Conservation (phyloP, 2,888 invertebrate species). For the Amphipyra tragopoginis region DNA sequence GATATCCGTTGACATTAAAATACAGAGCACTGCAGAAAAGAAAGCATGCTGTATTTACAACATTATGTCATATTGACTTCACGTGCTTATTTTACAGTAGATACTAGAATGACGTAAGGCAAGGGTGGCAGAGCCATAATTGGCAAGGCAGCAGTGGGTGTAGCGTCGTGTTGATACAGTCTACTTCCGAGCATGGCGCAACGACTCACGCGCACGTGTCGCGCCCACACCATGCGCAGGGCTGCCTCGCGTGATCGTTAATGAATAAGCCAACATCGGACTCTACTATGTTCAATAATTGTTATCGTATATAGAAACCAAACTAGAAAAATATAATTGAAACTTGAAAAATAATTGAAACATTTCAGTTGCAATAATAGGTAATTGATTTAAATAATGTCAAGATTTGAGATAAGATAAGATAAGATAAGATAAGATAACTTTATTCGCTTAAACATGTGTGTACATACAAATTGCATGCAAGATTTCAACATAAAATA, state of each 20-base stretch:
- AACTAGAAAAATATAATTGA: conserved; percentile 31
- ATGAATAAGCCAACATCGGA: conserved; percentile 47
- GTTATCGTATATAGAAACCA: conserved; percentile 36
- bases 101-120: conserved; percentile 62
- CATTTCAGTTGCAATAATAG: conserved; percentile 12
- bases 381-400: neutral
- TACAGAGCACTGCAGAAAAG: conserved; percentile 53
- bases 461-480: no score
- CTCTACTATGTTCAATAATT: conserved; percentile 35
- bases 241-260: conserved; percentile 55
- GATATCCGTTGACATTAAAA: conserved; percentile 56
- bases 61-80: conserved; percentile 20
- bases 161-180: conserved; percentile 71
- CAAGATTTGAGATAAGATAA: no score
- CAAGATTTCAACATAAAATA: no score
- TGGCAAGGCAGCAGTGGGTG: conserved; percentile 63
- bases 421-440: no score
- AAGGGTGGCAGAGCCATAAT: conserved; percentile 59
- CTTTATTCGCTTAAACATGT: no score
- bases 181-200: conserved; percentile 76
- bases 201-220: conserved; percentile 64
- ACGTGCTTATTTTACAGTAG: conserved; percentile 40
- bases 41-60: conserved; percentile 54
- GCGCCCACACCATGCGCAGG: conserved; percentile 58
- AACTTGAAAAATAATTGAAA: conserved; percentile 28